phyloP scores from a whole-genome alignment of 2,888 invertebrate genomes.

The Candidula unifasciata region DNA sequence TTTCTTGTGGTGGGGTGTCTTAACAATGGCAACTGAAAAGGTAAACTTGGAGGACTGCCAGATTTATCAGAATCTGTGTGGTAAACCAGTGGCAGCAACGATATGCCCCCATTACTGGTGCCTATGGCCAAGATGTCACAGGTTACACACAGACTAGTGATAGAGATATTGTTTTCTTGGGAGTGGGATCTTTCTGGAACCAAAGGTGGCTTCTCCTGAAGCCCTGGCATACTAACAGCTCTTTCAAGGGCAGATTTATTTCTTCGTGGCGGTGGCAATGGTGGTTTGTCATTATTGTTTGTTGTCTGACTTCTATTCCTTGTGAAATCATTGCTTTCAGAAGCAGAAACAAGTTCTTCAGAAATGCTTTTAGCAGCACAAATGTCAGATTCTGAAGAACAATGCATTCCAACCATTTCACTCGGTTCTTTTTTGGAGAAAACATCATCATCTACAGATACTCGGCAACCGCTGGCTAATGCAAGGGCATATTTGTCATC shows the following conservation, averaged over 20 bases:
- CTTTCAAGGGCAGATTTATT: not conserved
- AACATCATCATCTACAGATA: constrained; percentile 13
- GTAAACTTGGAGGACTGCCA: not conserved
- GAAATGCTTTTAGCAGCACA: too few species aligned
- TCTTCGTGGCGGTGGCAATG: not conserved
- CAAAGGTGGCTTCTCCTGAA: not conserved
- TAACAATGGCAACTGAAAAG: not conserved
- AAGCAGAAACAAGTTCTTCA: not conserved
- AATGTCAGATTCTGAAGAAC: too few species aligned
- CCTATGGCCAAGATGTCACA: constrained; percentile 64
- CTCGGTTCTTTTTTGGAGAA: not conserved
- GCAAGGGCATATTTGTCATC: not conserved
- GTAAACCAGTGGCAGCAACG: constrained; percentile 38
- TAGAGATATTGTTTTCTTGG: not conserved
- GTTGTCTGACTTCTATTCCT: not conserved
- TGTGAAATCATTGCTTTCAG: not conserved
- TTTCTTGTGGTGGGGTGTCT: constrained; percentile 24
- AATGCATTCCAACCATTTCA: not conserved
- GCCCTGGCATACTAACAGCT: not conserved
- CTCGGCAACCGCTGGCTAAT: not conserved
- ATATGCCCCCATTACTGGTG: constrained; percentile 63
- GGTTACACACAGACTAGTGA: constrained; percentile 20
- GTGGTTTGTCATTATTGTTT: not conserved
- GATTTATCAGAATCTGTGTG: not conserved
- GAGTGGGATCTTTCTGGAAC: not conserved